Conservation (phyloP, 2,113 vertebrate genomes). For the Entomyzon cyanotis region DNA sequence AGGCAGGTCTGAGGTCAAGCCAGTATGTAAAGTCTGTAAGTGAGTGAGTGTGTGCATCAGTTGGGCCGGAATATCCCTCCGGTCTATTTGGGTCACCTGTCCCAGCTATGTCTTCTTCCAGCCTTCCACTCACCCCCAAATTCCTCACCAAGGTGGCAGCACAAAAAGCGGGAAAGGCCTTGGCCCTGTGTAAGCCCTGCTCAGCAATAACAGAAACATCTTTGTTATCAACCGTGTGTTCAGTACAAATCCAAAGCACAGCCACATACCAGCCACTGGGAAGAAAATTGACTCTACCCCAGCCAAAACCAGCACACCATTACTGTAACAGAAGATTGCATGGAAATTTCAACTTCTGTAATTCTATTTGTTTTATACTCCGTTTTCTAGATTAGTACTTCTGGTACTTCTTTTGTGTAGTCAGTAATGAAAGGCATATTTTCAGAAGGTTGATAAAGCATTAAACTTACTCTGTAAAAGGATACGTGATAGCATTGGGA, state of each 20-base stretch:
- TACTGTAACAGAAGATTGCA: background rate
- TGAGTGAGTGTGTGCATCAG: background rate
- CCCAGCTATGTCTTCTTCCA: background rate
- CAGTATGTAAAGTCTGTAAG: background rate
- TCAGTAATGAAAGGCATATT: background rate
- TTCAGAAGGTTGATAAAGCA: background rate
- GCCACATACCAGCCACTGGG: background rate
- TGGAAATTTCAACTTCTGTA: background rate
- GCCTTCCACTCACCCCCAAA: background rate
- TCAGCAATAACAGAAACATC: background rate
- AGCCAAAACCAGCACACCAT: accelerated
- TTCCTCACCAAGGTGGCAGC: background rate
- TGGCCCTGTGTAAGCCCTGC: background rate
- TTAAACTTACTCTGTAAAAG: background rate
- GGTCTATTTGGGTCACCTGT: background rate
- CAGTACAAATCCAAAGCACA: background rate
- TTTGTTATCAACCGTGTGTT: no score
- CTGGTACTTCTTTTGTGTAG: background rate
- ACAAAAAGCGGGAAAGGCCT: background rate
- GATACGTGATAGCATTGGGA: background rate
- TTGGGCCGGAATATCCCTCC: background rate
- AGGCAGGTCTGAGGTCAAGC: background rate
- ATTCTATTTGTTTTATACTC: background rate
- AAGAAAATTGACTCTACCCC: background rate
- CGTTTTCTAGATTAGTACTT: background rate